Base-by-base conservation (phyloP, 2,797 vertebrate genomes). In the Alosa sapidissima region DNA sequence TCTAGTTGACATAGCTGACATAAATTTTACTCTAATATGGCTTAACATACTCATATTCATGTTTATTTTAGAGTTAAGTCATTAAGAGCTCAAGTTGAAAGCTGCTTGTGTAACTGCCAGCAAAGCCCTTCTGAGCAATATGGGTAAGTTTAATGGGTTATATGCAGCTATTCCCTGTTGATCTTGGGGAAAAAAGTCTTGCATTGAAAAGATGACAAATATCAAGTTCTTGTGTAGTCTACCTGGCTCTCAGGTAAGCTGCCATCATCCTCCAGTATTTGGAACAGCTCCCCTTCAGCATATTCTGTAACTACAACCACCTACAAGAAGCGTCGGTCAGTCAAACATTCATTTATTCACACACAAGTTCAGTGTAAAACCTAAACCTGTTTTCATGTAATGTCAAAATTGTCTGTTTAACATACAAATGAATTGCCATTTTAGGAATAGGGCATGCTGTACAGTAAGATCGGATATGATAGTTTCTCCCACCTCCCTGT, bases 221-320 rank as follows among this genome's bases (percentile, higher is more conserved):
- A 4, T 45, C 51, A 45, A 11, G 81, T 13, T 75, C 0, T 60
- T 1, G 21, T 78, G 41, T 62, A 24, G 58, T 78, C 36, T 92
- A 98, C 98, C 96, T 97, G 97, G 51, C 90, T 95, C 92, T 99
- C 98, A 0, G 97, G 96, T 91, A 99, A 93, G 51, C 89, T 95
- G 5, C 97, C 97, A 85, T 99, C 98, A 24, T 99, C 97, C 91
- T 98, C 97, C 84, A 99, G 93, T 87, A 99, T 97, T 93, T 99
- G 97, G 92, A 98, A 99, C 85, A 99, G 93, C 87, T 99, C 97
- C 2, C 98, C 98, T 86, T 99, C 98, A 33, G 97, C 98, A 5
- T 98, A 99, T 87, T 99, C 98, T 0, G 98, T 99, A 86, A 99
- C 98, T 88, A 99, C 96, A 85, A 98, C 98, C 85, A 99, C 97